Evolutionary conservation across 2,888 invertebrate species (phyloP).

Genomic region (Pseudococcus longispinus): DNA sequence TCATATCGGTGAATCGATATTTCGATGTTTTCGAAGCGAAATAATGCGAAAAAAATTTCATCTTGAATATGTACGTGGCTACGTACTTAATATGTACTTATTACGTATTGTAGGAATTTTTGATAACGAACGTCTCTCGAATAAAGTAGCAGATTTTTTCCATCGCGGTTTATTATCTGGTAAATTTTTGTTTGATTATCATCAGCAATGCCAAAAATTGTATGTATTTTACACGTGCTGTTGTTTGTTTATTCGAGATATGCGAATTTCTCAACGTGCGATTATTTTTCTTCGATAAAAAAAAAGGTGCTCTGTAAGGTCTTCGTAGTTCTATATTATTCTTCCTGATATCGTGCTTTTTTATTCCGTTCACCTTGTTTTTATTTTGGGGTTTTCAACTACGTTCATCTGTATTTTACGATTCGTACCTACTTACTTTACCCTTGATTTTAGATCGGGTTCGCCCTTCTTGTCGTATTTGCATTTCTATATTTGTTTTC

Average conservation of each 20-base stretch:
- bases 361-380: neutral
- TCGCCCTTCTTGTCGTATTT: neutral
- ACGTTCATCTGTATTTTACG: neutral
- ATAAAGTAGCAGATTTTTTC: neutral
- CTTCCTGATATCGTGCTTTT: neutral
- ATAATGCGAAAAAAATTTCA: neutral
- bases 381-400: neutral
- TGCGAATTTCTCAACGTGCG: neutral
- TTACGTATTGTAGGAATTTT: neutral
- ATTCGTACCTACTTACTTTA: neutral
- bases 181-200: neutral
- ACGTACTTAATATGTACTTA: neutral
- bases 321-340: neutral
- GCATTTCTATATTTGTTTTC: neutral
- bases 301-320: neutral
- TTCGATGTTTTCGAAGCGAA: conserved; percentile 3
- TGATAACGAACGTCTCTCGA: neutral
- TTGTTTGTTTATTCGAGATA: neutral
- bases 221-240: neutral
- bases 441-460: neutral
- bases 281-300: neutral
- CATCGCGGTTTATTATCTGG: neutral
- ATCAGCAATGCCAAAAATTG: neutral
- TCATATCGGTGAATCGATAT: conserved; percentile 22
- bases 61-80: neutral